phyloP scores from a whole-genome alignment of 2,888 invertebrate genomes.

The Brachynemurus nebulosus region DNA sequence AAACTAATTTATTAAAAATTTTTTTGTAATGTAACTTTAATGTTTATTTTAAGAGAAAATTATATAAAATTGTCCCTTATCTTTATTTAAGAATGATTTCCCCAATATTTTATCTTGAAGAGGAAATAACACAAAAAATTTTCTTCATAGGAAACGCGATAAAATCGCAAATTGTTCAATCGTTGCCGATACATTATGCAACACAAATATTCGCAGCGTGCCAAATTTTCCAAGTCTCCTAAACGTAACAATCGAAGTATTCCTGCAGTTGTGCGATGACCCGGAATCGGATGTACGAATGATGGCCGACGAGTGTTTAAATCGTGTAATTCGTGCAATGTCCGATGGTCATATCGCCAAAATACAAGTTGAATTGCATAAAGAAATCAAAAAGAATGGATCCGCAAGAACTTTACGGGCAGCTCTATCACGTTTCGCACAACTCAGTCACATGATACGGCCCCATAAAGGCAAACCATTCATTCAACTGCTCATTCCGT shows the following conservation, averaged over 20 bases:
- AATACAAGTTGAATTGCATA: conserved; percentile 66
- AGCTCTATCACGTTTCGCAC: conserved; percentile 61
- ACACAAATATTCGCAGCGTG: conserved; percentile 42
- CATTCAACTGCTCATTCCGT: conserved; percentile 58
- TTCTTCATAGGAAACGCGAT: conserved; percentile 68
- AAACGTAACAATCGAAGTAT: conserved; percentile 53
- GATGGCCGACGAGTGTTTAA: conserved; percentile 69
- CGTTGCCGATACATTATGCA: conserved; percentile 57
- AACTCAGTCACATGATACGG: conserved; percentile 58
- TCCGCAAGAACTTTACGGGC: conserved; percentile 54
- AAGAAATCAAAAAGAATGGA: conserved; percentile 70
- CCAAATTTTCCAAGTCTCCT: conserved; percentile 49
- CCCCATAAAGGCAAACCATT: conserved; percentile 69
- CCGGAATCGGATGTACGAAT: conserved; percentile 63
- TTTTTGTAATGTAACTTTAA: no score
- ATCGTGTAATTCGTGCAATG: conserved; percentile 57
- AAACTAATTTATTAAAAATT: no score
- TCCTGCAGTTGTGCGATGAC: conserved; percentile 61
- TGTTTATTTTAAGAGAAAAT: no score
- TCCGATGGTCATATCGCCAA: conserved; percentile 55
- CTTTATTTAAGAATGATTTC: no score
- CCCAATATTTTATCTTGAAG: no score
- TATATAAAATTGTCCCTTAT: no score
- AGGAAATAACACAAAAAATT: not conserved
- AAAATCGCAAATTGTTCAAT: conserved; percentile 57